phyloP scores from a whole-genome alignment of 2,113 vertebrate species.

The Spermophilus dauricus region DNA sequence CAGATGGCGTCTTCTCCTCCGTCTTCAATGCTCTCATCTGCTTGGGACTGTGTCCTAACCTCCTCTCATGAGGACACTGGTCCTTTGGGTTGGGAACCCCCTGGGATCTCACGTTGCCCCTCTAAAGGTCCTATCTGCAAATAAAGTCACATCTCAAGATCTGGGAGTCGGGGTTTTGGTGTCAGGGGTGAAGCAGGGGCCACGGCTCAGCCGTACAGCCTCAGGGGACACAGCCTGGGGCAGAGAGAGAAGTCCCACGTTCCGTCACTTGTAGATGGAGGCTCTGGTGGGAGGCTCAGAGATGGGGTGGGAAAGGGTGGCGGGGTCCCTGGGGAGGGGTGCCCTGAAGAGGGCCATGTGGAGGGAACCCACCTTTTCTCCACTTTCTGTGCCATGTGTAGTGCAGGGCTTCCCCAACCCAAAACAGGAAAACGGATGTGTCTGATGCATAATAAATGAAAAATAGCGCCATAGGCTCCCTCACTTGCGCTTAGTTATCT shows the following conservation, averaged over 20 bases:
- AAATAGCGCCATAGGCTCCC: too few species aligned
- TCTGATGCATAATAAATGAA: too few species aligned
- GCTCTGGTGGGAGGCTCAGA: background rate
- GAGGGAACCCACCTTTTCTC: background rate
- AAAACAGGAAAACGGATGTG: too few species aligned
- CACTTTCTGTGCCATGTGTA: accelerated
- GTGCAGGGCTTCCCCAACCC: background rate
- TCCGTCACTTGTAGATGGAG: too few species aligned
- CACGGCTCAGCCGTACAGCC: accelerated
- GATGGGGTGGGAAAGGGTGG: too few species aligned
- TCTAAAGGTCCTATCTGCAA: background rate
- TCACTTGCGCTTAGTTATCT: too few species aligned
- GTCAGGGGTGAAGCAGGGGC: background rate
- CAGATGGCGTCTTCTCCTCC: background rate
- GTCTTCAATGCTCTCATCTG: too few species aligned
- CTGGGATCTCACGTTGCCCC: too few species aligned
- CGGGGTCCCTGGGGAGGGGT: accelerated
- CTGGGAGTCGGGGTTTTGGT: background rate
- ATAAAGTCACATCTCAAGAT: background rate
- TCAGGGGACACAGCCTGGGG: background rate
- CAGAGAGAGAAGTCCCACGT: background rate
- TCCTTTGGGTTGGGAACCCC: too few species aligned
- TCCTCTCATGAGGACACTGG: too few species aligned
- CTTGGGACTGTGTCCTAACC: background rate
- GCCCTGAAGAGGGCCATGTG: background rate